Evolutionary conservation across 2,113 vertebrate species (phyloP).

Genomic region (Mesocricetus auratus): DNA sequence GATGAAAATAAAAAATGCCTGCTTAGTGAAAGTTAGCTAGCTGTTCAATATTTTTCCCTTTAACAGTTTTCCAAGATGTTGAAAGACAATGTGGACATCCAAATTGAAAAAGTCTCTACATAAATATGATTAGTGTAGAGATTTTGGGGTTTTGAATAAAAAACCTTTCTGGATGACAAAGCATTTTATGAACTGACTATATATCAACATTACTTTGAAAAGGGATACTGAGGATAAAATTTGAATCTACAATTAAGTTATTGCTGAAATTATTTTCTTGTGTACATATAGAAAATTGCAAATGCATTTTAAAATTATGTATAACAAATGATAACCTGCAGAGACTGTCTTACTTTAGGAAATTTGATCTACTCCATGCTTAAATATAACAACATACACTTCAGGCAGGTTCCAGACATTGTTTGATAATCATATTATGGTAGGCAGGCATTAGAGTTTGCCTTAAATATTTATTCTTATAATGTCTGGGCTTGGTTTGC

Average conservation of each 20-base stretch:
- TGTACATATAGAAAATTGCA: conserved; percentile 47
- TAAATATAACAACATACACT: conserved; percentile 46
- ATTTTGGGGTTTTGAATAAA: conserved; percentile 69
- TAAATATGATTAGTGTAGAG: conserved; percentile 63
- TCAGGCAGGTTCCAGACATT: conserved; percentile 40
- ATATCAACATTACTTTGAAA: conserved; percentile 64
- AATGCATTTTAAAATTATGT: conserved; percentile 62
- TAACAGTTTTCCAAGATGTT: conserved; percentile 58
- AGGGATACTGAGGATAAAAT: conserved; percentile 58
- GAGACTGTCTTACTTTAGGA: conserved; percentile 40
- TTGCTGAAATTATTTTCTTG: conserved; percentile 54
- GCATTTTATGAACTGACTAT: conserved; percentile 57
- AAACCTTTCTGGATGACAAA: conserved; percentile 68
- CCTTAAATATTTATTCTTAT: conserved; percentile 52
- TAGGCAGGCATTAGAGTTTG: conserved; percentile 13
- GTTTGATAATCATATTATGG: conserved; percentile 48
- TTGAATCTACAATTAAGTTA: conserved; percentile 50
- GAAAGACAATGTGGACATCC: conserved; percentile 69
- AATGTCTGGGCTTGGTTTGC: conserved; percentile 36
- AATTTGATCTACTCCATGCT: conserved; percentile 53
- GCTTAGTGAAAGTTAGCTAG: conserved; percentile 68
- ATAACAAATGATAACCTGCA: conserved; percentile 54
- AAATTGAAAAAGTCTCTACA: conserved; percentile 59
- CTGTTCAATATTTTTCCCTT: conserved; percentile 50
- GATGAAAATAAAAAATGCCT: conserved; percentile 68